Conservation (phyloP, 2,113 vertebrate genomes). For the Campylomormyrus numenius region DNA sequence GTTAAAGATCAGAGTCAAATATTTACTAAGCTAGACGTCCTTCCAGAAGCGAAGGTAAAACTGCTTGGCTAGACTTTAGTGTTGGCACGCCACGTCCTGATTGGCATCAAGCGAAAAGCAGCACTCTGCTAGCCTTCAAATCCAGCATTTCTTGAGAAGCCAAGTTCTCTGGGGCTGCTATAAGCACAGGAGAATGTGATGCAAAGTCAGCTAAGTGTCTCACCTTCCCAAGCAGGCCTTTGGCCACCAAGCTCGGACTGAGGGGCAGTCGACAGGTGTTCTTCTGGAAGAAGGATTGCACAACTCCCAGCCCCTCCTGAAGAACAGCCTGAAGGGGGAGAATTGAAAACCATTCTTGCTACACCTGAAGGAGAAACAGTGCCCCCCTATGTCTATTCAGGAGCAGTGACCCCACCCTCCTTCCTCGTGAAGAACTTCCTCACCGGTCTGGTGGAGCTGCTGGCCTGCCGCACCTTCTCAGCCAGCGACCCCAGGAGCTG, state of each 20-base stretch:
- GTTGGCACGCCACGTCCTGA: neutral
- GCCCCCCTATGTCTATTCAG: neutral
- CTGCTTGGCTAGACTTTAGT: neutral
- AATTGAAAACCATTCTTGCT: conserved; percentile 14
- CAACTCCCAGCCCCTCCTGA: conserved; percentile 83
- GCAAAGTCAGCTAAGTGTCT: neutral
- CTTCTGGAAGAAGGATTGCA: conserved; percentile 84
- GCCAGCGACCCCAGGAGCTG: conserved; percentile 82
- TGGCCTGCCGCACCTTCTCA: conserved; percentile 83
- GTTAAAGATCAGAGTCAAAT: neutral
- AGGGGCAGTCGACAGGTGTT: conserved; percentile 84
- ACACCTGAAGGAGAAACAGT: neutral
- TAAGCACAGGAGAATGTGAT: neutral
- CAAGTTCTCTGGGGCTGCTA: neutral
- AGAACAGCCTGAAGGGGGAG: conserved; percentile 68
- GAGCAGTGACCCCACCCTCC: neutral
- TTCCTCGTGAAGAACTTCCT: neutral
- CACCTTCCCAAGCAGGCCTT: conserved; percentile 91
- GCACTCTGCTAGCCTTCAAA: neutral
- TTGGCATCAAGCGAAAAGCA: neutral
- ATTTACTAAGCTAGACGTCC: neutral
- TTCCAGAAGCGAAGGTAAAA: neutral
- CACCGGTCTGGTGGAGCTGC: conserved; percentile 84
- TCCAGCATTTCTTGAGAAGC: neutral
- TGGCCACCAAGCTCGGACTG: conserved; percentile 86